These are phyloP conservation scores for Agrypnia vestita DNA, from an alignment of 1,140 invertebrate genomes.

Conservation along the genomic window DNA sequence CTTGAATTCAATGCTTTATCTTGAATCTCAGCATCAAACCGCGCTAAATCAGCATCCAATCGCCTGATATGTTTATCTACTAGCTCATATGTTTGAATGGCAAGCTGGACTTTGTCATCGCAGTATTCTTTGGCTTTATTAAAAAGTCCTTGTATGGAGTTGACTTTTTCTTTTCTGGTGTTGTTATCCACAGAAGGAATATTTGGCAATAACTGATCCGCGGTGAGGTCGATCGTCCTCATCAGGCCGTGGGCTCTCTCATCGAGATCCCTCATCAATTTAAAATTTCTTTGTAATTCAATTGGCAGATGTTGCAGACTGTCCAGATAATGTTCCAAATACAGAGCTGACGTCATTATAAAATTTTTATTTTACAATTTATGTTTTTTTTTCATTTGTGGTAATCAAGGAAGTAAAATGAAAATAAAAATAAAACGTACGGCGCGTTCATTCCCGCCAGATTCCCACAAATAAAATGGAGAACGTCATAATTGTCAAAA, in stretches of 20 bases:
- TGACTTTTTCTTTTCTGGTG: conserved; percentile 87
- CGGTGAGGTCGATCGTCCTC: conserved; percentile 91
- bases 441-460: conserved; percentile 9
- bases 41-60: conserved; percentile 94
- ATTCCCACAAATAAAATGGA: conserved; percentile 28
- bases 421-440: not conserved
- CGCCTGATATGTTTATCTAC: conserved; percentile 98
- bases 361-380: not conserved
- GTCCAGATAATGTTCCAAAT: conserved; percentile 96
- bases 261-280: conserved; percentile 95
- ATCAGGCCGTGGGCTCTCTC: conserved; percentile 90
- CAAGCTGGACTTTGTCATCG: conserved; percentile 94
- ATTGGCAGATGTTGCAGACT: conserved; percentile 95
- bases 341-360: conserved; percentile 91
- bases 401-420: too few species aligned
- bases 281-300: conserved; percentile 96
- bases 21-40: conserved; percentile 97
- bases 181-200: conserved; percentile 76
- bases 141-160: conserved; percentile 89
- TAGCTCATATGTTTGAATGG: conserved; percentile 98
- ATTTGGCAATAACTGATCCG: conserved; percentile 84
- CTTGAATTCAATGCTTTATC: conserved; percentile 90
- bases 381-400: too few species aligned
- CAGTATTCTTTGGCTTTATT: conserved; percentile 95
- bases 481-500: conserved; percentile 40